phyloP scores from a whole-genome alignment of 2,888 invertebrate genomes.

The Nysson spinosus region DNA sequence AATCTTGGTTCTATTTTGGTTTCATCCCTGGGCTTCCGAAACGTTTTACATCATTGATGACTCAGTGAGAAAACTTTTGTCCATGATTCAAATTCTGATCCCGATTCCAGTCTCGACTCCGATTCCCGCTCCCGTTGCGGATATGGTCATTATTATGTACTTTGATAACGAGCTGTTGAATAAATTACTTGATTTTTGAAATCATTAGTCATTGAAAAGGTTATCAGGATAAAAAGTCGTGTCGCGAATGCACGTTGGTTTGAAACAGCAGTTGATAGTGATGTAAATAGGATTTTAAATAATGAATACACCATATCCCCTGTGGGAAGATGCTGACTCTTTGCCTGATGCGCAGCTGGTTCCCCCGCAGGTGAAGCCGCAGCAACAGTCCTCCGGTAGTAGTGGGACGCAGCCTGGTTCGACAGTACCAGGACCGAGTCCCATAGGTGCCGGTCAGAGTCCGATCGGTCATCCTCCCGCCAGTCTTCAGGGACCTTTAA shows the following conservation, averaged over 20 bases:
- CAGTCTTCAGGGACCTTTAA: conserved; percentile 80
- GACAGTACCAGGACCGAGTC: conserved; percentile 75
- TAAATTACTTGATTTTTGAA: too few species aligned
- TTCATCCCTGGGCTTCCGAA: not conserved
- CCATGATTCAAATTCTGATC: too few species aligned
- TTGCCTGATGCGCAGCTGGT: conserved; percentile 78
- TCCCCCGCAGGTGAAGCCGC: conserved; percentile 86
- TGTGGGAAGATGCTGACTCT: conserved; percentile 77
- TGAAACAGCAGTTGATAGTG: conserved; percentile 63
- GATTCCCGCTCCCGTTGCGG: too few species aligned
- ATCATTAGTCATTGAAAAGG: too few species aligned
- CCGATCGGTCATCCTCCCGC: conserved; percentile 81
- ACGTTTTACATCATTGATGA: too few species aligned
- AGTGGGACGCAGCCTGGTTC: conserved; percentile 77
- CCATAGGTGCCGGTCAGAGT: conserved; percentile 75
- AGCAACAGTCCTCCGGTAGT: conserved; percentile 83
- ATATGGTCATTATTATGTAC: too few species aligned
- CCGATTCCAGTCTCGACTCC: too few species aligned
- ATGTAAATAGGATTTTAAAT: conserved; percentile 64
- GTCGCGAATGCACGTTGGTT: conserved; percentile 32
- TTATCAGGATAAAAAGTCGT: too few species aligned
- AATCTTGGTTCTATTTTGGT: conserved; percentile 1
- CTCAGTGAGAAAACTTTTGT: too few species aligned
- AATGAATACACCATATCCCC: conserved; percentile 72
- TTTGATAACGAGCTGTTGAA: too few species aligned